Conservation (phyloP, 2,797 vertebrate species). For the Prionace glauca region DNA sequence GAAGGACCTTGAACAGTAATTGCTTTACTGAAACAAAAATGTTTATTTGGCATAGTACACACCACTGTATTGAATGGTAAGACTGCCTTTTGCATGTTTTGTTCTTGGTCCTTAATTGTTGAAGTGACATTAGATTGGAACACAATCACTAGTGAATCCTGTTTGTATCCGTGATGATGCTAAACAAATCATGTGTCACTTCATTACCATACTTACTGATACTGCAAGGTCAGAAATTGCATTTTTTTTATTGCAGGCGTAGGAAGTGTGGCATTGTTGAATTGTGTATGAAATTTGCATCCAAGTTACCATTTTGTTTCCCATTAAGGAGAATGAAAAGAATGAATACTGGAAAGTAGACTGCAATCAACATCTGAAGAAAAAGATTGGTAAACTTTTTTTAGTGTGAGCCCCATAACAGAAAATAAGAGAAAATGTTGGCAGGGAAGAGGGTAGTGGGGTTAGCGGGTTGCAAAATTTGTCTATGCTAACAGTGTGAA, state of each 20-base stretch:
- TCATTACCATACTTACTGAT: slow-evolving; percentile 15
- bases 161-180: background rate
- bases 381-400: background rate
- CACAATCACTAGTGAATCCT: background rate
- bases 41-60: background rate
- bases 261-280: background rate
- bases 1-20: background rate
- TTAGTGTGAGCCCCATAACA: background rate
- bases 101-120: background rate
- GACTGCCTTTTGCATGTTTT: background rate
- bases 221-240: background rate
- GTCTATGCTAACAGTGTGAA: background rate
- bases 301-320: background rate
- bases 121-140: background rate
- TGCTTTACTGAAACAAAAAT: slow-evolving; percentile 2
- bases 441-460: too few species aligned
- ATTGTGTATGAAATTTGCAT: slow-evolving; percentile 18
- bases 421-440: background rate
- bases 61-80: background rate
- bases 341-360: background rate
- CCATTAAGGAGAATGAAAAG: slow-evolving; percentile 16
- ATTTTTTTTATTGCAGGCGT: background rate
- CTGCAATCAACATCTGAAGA: background rate
- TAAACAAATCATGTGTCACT: background rate
- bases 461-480: background rate